Percentiles rank a stretch among this genome's conserved stretches.
phyloP scores from a whole-genome alignment of 2,113 vertebrate species.

The Anhinga rufa region DNA sequence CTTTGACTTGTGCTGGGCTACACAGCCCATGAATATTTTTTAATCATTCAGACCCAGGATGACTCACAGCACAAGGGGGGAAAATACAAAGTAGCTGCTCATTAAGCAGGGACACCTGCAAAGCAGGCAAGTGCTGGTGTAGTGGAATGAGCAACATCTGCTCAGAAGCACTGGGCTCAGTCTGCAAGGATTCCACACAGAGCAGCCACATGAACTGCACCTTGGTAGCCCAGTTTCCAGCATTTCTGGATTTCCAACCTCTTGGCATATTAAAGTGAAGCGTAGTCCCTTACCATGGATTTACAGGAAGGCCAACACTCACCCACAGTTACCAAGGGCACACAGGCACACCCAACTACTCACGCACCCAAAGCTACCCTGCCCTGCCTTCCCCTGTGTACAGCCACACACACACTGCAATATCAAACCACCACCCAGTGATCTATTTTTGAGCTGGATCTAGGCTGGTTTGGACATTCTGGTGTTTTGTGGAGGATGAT shows the following conservation, averaged over 20 bases:
- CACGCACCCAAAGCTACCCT: rapidly evolving
- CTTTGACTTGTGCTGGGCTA: background rate
- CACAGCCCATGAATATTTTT: background rate
- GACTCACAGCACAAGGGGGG: background rate
- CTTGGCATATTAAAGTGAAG: background rate
- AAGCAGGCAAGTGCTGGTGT: background rate
- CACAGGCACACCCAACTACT: background rate
- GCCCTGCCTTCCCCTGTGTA: background rate
- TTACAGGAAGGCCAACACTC: no score
- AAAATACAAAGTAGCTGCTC: background rate
- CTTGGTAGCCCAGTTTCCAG: background rate
- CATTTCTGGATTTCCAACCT: background rate
- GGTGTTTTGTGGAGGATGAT: background rate
- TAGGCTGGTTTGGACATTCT: background rate
- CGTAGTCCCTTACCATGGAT: rapidly evolving
- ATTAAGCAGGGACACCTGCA: background rate
- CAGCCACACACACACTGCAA: rapidly evolving
- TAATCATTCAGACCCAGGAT: background rate
- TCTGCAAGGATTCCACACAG: background rate
- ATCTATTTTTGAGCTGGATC: background rate
- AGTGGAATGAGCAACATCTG: background rate
- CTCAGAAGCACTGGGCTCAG: rapidly evolving
- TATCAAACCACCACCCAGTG: background rate
- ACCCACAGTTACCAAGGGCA: no score
- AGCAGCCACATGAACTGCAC: background rate